Evolutionary conservation across 2,113 vertebrate species (phyloP), one percentile per base, ranked within the genome.

Genomic region (Rynchops niger): DNA sequence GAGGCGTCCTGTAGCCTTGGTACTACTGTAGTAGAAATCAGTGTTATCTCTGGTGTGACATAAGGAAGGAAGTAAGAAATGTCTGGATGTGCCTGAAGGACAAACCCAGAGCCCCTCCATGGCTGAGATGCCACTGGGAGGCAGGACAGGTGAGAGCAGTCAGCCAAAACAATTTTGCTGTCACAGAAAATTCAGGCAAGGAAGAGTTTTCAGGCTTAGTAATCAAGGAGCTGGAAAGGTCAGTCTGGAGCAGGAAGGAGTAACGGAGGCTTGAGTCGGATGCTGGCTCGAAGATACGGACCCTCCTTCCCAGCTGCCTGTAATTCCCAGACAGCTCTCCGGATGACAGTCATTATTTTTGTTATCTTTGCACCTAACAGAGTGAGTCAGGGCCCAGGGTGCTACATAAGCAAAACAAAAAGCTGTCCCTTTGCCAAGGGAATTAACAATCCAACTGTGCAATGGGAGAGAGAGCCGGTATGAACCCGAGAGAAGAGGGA

Each of bases 331-430:
- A 59, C 76, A 84, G 77, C 73, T 95, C 17, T 86, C 66, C 5
- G 1, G 42, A 42, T 91, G 81, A 86, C 71, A 66, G 53, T 70
- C 52, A 22, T 79, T 91, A 93, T 91, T 96, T 96, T 86, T 94
- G 69, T 94, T 95, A 67, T 94, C 86, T 91, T 95, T 81, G 82
- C 95, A 93, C 88, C 82, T 91, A 81, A 79, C 2, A 0, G 42
- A 82, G 49, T 86, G 90, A 90, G 61, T 94, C 92, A 92, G 69
- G 63, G 65, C 88, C 70, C 69, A 36, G 63, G 58, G 58, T 77
- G 76, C 90, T 90, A 12, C 43, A 67, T 50, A 88, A 91, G 55
- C 62, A 58, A 93, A 91, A 77, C 56, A 90, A 56, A 92, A 80
- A 88, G 45, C 55, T 71, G 47, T 88, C 55, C 42, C 61, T 88